Base-by-base conservation (phyloP, 2,113 vertebrate genomes). In the Poeciliopsis prolifica region DNA sequence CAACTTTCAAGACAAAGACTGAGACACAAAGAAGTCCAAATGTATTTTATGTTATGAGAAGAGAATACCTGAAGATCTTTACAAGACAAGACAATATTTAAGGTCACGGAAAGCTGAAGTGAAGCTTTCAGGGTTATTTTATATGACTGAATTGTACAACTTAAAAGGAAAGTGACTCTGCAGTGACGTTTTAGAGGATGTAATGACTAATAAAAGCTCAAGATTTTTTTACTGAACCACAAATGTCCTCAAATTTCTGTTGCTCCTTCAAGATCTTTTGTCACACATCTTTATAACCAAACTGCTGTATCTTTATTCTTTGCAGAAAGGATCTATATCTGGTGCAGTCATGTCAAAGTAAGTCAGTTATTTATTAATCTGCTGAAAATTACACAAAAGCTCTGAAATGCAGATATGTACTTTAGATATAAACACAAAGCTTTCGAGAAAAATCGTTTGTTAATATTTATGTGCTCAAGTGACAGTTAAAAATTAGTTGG, bases 311-410 rank as follows among this genome's bases (percentile, higher is more conserved):
- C 40, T 62, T 70, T 30, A 44, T 26, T n/a, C 51, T 87, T 87
- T 67, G 19, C 86, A 87, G 89, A 77, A 37, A 74, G 51, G 54
- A 79, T 28, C 68, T 66, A 1, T 62, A 66, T 70, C 68, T 48
- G 48, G 44, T 60, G 62, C 75, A 82, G 80, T 84, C 63, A 95
- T 95, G 93, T 62, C 93, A 75, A 95, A 90, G 94, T 94, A 73
- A 93, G 93, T 92, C 1, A 72, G 71, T 74, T 33, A 1, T 9
- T 14, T 64, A 58, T 58, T 58, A 58, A n/a, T 54, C 6, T 24
- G 9, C 42, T 63, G 11, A 35, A 13, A 26, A 28, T 24, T 61
- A 12, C 75, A 19, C 66, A 15, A 66, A 66, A 9, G 6, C 31
- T 76, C 12, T 63, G 28, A 0, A 15, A 61, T 10, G 0, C 48